A percentile compares a stretch with the other conserved stretches of the same genome.
Evolutionary conservation across 1,140 invertebrate species (phyloP).

Genomic region (Ceratina australensis): DNA sequence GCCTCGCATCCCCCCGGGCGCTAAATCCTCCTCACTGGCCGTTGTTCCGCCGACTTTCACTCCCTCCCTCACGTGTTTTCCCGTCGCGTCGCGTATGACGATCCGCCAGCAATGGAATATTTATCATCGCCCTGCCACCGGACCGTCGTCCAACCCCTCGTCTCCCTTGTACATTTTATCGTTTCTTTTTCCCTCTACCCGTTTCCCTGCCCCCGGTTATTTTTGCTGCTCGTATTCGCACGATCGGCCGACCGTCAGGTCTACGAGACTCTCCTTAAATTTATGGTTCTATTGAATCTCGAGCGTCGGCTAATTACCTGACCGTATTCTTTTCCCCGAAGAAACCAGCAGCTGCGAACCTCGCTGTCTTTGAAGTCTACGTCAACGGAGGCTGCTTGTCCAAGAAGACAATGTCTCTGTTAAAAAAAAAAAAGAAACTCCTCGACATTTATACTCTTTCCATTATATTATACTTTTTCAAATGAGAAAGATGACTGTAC

Average conservation of each 20-base stretch:
- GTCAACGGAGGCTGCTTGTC: no score
- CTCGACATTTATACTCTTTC: no score
- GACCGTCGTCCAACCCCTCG: neutral
- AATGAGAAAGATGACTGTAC: no score
- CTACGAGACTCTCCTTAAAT: slow-evolving; percentile 14
- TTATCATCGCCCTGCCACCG: slow-evolving; percentile 51
- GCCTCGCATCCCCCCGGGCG: slow-evolving; percentile 39
- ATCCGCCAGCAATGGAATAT: slow-evolving; percentile 44
- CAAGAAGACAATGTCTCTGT: no score
- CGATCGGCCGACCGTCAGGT: neutral
- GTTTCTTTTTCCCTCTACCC: neutral
- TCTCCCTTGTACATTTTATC: neutral
- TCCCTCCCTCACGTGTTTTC: slow-evolving; percentile 28
- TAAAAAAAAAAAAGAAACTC: no score
- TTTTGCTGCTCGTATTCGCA: no score
- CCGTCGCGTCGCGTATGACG: slow-evolving; percentile 53
- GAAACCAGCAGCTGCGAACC: slow-evolving; percentile 8
- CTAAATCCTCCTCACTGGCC: slow-evolving; percentile 40
- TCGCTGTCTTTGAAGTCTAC: no score
- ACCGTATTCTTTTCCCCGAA: no score
- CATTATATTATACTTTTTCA: neutral
- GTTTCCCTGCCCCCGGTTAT: neutral
- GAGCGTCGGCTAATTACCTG: slow-evolving; percentile 12
- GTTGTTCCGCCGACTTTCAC: slow-evolving; percentile 17
- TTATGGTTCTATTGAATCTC: slow-evolving; percentile 40